These are phyloP conservation scores for Cyclophora punctaria DNA, from an alignment of 2,888 invertebrate genomes.

Conservation along the genomic window DNA sequence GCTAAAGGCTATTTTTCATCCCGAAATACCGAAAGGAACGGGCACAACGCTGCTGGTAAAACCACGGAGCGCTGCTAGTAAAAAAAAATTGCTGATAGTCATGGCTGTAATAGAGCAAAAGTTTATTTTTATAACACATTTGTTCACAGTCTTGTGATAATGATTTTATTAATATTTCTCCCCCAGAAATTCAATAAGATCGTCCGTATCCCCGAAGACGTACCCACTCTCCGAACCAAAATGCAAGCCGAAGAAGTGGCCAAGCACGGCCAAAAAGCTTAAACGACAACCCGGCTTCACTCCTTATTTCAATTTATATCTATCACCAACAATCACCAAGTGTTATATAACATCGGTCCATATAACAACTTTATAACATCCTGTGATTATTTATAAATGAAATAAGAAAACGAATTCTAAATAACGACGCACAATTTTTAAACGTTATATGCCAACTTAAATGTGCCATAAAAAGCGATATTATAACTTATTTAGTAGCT, in stretches of 20 bases:
- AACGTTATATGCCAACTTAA: conserved; percentile 24
- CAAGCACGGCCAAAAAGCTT: conserved; percentile 44
- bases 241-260: conserved; percentile 79
- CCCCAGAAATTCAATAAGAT: conserved; percentile 87
- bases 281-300: conserved; percentile 13
- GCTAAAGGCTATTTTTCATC: too few relatives aligned
- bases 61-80: too few relatives aligned
- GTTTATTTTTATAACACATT: too few relatives aligned
- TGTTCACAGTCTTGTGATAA: too few relatives aligned
- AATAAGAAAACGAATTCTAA: conserved; percentile 11
- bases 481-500: conserved; percentile 14
- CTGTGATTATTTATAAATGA: conserved; percentile 1
- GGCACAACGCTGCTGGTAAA: too few relatives aligned
- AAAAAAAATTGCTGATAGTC: too few relatives aligned
- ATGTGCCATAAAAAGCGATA: conserved; percentile 17
- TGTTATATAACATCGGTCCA: too few relatives aligned
- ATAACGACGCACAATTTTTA: conserved; percentile 22
- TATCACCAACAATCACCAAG: neutral
- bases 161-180: neutral
- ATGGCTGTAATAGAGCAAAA: too few relatives aligned
- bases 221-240: conserved; percentile 84
- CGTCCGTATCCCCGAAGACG: conserved; percentile 89
- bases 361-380: too few relatives aligned
- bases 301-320: neutral
- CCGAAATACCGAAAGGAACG: too few relatives aligned